Conservation (phyloP, 2,888 invertebrate genomes). For the Diadegma fenestrale region DNA sequence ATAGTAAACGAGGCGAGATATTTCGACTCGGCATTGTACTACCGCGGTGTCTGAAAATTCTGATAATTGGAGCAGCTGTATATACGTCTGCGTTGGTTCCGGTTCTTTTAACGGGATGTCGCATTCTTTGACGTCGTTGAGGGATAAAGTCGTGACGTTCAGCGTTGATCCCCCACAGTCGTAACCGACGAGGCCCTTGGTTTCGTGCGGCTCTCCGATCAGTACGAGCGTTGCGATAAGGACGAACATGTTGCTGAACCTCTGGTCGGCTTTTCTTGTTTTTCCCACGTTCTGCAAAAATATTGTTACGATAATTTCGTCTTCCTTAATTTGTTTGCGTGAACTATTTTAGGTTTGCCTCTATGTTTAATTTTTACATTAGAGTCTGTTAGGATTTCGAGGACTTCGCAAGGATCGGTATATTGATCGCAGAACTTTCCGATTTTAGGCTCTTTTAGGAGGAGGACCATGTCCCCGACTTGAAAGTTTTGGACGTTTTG, state of each 20-base stretch:
- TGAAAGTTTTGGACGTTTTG: conserved; percentile 41
- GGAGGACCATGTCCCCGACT: conserved; percentile 20
- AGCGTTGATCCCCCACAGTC: conserved; percentile 48
- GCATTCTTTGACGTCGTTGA: conserved; percentile 33
- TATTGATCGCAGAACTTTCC: conserved; percentile 40
- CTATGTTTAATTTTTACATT: conserved; percentile 30
- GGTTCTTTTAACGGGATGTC: conserved; percentile 24
- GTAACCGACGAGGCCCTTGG: conserved; percentile 39
- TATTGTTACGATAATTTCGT: conserved; percentile 8
- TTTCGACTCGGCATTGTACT: too few species aligned
- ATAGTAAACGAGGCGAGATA: too few species aligned
- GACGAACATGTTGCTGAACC: background rate
- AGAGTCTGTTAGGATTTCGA: conserved; percentile 11
- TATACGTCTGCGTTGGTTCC: too few species aligned
- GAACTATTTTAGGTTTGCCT: conserved; percentile 14
- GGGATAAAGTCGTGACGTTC: conserved; percentile 50
- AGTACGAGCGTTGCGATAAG: background rate
- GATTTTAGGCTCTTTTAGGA: conserved; percentile 31
- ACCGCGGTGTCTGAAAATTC: too few species aligned
- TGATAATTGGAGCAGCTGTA: too few species aligned
- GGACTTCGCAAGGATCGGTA: conserved; percentile 29
- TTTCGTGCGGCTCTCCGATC: conserved; percentile 12
- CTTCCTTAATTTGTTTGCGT: conserved; percentile 42
- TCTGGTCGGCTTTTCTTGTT: background rate
- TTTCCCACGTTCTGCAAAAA: background rate